phyloP scores from a whole-genome alignment of 2,113 vertebrate species.

The Cyrtonyx montezumae region DNA sequence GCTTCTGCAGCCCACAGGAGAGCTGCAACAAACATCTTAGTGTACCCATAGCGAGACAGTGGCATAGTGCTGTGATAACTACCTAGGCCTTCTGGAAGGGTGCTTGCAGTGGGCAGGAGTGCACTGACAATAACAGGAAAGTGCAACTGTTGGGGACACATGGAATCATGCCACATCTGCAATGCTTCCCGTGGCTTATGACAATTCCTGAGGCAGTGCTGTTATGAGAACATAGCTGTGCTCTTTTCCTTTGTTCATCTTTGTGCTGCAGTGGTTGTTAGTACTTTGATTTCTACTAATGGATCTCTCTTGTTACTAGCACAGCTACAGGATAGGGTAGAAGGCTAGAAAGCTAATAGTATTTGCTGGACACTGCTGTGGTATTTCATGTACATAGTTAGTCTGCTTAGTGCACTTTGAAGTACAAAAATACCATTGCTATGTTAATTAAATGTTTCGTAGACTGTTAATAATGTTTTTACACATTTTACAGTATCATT shows the following conservation, averaged over 20 bases:
- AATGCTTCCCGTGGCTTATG: fast-evolving
- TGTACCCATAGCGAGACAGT: not conserved
- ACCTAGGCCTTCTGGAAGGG: not conserved
- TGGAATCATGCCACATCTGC: fast-evolving
- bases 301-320: not conserved
- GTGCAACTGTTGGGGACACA: not conserved
- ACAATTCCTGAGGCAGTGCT: not conserved
- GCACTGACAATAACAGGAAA: fast-evolving
- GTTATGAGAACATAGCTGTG: not conserved
- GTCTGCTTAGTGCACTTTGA: not conserved
- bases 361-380: not conserved
- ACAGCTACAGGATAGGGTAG: not conserved
- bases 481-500: not conserved
- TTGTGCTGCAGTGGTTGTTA: not conserved
- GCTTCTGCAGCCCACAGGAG: not conserved
- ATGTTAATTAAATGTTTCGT: not conserved
- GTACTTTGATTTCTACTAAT: not conserved
- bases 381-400: not conserved
- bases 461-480: too few relatives aligned
- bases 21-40: not conserved
- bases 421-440: not conserved
- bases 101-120: not conserved
- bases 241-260: not conserved
- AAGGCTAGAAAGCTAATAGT: not conserved
- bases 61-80: not conserved